Evolutionary conservation across 1,140 invertebrate species (phyloP).

Genomic region (Neoseiulus cucumeris): DNA sequence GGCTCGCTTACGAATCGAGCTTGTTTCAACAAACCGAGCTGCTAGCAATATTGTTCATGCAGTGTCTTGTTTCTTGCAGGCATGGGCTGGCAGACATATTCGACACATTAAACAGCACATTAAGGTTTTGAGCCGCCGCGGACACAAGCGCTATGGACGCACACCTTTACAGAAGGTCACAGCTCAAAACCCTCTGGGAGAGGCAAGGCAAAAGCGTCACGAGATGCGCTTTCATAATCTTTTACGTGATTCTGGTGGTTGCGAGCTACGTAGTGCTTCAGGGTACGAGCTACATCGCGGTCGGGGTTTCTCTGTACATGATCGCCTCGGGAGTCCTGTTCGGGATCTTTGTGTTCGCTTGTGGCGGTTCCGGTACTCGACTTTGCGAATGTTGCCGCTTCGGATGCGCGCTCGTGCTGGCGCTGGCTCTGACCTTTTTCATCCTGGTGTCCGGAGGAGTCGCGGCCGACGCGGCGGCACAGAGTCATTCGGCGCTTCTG

Average conservation of each 20-base stretch:
- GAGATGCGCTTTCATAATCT: neutral
- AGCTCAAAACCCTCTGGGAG: neutral
- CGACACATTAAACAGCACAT: neutral
- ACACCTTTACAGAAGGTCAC: neutral
- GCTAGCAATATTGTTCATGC: too few relatives aligned
- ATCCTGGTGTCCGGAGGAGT: slow-evolving; percentile 3
- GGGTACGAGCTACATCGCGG: neutral
- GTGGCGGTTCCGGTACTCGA: neutral
- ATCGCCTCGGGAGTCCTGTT: neutral
- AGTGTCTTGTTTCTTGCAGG: too few relatives aligned
- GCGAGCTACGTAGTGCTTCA: neutral
- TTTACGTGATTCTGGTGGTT: neutral
- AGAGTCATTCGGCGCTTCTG: neutral
- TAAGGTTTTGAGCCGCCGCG: neutral
- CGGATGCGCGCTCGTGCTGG: neutral
- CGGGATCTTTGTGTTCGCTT: slow-evolving; percentile 8
- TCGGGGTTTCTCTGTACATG: slow-evolving; percentile 5
- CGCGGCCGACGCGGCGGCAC: neutral
- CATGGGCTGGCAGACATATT: neutral
- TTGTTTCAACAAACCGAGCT: too few relatives aligned
- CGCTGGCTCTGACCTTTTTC: neutral
- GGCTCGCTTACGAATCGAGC: too few relatives aligned
- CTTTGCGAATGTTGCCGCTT: slow-evolving; percentile 8
- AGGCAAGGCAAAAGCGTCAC: slow-evolving; percentile 6
- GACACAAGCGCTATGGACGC: neutral